phyloP scores from a whole-genome alignment of 2,797 vertebrate species.

The Notoglanidium macrostoma region DNA sequence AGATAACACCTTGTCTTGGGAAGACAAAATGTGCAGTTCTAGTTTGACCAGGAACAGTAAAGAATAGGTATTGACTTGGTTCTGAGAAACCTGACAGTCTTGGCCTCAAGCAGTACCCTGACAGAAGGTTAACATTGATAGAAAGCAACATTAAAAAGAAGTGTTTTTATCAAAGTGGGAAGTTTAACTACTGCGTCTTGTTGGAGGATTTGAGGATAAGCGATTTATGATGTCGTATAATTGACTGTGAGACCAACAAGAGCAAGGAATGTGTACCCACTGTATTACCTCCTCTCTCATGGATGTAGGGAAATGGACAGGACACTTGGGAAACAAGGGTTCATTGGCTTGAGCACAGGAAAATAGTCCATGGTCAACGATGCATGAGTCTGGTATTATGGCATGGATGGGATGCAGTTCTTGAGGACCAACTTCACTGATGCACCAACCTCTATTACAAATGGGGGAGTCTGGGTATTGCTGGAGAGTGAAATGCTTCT shows the following conservation, averaged over 20 bases:
- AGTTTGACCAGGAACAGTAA: too few relatives aligned
- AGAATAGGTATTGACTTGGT: too few relatives aligned
- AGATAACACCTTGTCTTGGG: neutral
- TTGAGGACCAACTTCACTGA: neutral
- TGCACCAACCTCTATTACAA: neutral
- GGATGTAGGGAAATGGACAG: neutral
- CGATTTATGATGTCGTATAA: neutral
- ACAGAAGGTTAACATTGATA: neutral
- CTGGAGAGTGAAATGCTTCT: neutral
- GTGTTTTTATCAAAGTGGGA: neutral
- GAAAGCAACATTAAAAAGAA: neutral
- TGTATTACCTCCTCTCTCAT: neutral
- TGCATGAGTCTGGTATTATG: neutral
- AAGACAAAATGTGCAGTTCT: neutral
- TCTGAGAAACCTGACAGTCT: neutral
- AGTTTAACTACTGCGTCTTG: neutral
- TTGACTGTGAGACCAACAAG: neutral
- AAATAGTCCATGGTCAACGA: neutral
- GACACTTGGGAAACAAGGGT: neutral
- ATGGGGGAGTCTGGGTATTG: neutral
- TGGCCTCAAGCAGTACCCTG: neutral
- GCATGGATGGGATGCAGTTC: neutral
- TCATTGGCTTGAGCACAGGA: neutral
- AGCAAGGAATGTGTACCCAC: neutral
- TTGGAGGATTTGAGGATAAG: neutral